Evolutionary conservation across 1,140 invertebrate species (phyloP).

Genomic region (Solenopsis invicta): DNA sequence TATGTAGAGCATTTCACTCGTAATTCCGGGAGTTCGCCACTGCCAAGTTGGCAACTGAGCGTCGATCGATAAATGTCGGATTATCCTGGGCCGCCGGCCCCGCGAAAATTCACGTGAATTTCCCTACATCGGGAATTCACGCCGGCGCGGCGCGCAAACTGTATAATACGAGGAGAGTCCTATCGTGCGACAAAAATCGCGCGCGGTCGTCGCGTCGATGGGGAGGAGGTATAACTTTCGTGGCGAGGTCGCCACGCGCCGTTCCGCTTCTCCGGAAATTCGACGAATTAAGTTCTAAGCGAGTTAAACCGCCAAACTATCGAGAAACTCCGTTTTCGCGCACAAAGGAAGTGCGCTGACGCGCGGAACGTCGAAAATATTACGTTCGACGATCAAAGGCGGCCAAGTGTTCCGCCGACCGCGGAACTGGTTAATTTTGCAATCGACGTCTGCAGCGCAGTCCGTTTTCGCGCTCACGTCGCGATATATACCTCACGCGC

Average conservation of each 20-base stretch:
- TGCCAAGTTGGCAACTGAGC: conserved; percentile 77
- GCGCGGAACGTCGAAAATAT: conserved; percentile 24
- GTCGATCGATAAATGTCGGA: conserved; percentile 75
- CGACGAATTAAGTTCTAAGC: conserved; percentile 21
- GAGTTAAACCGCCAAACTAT: not conserved
- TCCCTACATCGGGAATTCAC: conserved; percentile 2
- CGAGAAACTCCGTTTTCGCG: not conserved
- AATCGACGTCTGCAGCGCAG: conserved; percentile 21
- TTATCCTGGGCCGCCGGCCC: conserved; percentile 70
- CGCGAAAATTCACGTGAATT: conserved; percentile 27
- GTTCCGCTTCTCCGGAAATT: not conserved
- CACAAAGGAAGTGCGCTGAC: conserved; percentile 32
- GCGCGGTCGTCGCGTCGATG: not conserved
- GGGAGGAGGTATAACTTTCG: not conserved
- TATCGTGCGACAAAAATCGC: not conserved
- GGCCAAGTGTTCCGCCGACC: not conserved
- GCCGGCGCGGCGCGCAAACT: conserved; percentile 28
- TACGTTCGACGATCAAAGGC: not conserved
- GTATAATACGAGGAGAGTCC: not conserved
- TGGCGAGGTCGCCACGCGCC: too few species aligned
- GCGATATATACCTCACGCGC: not conserved
- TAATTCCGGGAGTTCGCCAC: conserved; percentile 75
- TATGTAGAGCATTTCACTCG: conserved; percentile 76
- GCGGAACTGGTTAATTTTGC: conserved; percentile 35
- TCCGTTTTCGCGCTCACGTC: conserved; percentile 12